Percentiles rank a stretch among this genome's conserved stretches.
Evolutionary conservation across 1,140 invertebrate species (phyloP).

Genomic region (Eriosoma lanigerum): DNA sequence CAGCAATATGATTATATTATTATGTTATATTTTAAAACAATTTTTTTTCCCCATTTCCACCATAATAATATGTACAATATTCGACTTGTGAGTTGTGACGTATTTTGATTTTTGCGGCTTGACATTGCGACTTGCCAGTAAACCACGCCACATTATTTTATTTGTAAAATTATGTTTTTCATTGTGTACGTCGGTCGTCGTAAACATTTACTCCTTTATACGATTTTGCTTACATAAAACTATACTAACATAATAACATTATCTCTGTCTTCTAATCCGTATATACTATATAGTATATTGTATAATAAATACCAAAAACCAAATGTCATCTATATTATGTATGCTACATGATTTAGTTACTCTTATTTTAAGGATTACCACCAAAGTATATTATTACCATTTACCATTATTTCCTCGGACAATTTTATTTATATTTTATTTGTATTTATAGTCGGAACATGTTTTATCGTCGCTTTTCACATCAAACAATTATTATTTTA

Average conservation of each 20-base stretch:
- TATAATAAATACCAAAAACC: no score
- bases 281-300: no score
- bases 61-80: neutral
- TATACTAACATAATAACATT: neutral
- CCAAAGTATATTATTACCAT: neutral
- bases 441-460: neutral
- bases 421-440: neutral
- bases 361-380: conserved; percentile 10
- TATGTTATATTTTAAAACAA: neutral
- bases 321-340: no score
- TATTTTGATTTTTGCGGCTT: neutral
- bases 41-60: no score
- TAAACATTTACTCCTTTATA: neutral
- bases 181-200: neutral
- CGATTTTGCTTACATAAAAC: neutral
- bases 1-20: neutral
- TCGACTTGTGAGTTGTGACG: neutral
- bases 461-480: neutral
- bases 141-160: conserved; percentile 12
- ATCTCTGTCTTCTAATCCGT: neutral
- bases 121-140: neutral
- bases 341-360: neutral
- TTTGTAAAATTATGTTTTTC: conserved; percentile 12
- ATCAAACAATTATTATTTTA: no score
- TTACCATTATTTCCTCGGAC: neutral